Evolutionary conservation across 1,140 invertebrate species (phyloP).

Genomic region (Euwallacea similis): DNA sequence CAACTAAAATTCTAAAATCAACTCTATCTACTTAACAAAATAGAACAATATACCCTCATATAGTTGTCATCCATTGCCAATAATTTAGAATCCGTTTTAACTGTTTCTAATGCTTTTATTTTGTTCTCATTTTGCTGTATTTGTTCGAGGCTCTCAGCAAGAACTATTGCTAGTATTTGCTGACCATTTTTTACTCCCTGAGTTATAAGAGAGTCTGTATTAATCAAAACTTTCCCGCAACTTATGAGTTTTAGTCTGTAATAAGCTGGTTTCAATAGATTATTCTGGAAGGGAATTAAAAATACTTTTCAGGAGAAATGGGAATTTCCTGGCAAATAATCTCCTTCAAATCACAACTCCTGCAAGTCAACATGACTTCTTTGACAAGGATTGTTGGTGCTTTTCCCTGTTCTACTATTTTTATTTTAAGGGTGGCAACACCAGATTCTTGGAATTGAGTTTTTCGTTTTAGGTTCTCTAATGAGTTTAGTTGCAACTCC

Average conservation of each 20-base stretch:
- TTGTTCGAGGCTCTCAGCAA: conserved; percentile 54
- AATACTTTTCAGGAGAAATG: conserved; percentile 55
- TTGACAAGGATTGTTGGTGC: conserved; percentile 54
- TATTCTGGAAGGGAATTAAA: not conserved
- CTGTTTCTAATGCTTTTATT: conserved; percentile 56
- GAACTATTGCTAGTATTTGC: conserved; percentile 66
- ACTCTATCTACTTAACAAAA: not conserved
- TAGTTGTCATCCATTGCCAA: conserved; percentile 56
- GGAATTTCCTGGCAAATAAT: conserved; percentile 57
- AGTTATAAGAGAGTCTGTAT: conserved; percentile 55
- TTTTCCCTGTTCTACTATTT: conserved; percentile 55
- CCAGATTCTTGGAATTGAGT: conserved; percentile 66
- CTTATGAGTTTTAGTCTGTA: conserved; percentile 69
- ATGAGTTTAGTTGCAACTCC: conserved; percentile 67
- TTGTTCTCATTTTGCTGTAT: conserved; percentile 47
- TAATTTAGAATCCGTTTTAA: conserved; percentile 59
- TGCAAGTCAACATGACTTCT: conserved; percentile 56
- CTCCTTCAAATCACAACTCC: conserved; percentile 61
- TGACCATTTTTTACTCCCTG: conserved; percentile 69
- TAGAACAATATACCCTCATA: conserved; percentile 53
- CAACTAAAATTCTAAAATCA: conserved; percentile 57
- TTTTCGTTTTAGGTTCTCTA: conserved; percentile 66
- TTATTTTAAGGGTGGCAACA: conserved; percentile 64
- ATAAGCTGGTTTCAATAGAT: not conserved
- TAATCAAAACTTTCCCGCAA: conserved; percentile 66